Conservation (phyloP, 2,797 vertebrate species). For the Chromis chromis region DNA sequence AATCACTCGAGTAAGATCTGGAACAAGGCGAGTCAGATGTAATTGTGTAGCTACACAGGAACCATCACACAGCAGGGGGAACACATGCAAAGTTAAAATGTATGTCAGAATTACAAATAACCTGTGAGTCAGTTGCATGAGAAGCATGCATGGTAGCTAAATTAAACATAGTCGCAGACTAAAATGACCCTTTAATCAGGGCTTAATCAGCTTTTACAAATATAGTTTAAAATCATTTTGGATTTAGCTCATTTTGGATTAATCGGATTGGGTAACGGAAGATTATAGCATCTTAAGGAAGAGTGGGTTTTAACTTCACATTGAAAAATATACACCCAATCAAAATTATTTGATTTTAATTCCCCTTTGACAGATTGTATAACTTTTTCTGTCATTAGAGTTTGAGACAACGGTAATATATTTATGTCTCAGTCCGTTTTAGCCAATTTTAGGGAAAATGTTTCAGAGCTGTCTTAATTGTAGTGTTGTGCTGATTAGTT, state of each 20-base stretch:
- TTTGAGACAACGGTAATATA: constrained; percentile 6
- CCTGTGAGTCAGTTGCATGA: background rate
- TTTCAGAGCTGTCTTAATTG: background rate
- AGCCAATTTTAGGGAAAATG: background rate
- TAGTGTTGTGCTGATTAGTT: background rate
- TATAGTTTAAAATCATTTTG: constrained; percentile 51
- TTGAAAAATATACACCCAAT: constrained; percentile 36
- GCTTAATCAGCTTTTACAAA: constrained; percentile 57
- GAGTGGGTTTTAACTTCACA: constrained; percentile 32
- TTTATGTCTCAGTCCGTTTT: background rate
- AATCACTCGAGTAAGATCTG: background rate
- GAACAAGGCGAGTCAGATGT: background rate
- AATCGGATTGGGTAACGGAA: constrained; percentile 38
- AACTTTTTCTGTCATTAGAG: background rate
- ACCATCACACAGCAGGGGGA: background rate
- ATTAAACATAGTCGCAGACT: constrained; percentile 3
- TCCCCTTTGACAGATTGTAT: constrained; percentile 15
- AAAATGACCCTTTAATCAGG: constrained; percentile 53
- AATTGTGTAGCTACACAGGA: background rate
- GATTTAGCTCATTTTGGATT: constrained; percentile 56
- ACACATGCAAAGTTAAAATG: background rate
- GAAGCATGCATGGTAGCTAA: constrained; percentile 8
- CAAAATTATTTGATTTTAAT: constrained; percentile 31
- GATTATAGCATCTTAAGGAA: constrained; percentile 43
- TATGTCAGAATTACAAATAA: constrained; percentile 7